Evolutionary conservation across 2,888 invertebrate species (phyloP).

Genomic region (Halictus ligatus): DNA sequence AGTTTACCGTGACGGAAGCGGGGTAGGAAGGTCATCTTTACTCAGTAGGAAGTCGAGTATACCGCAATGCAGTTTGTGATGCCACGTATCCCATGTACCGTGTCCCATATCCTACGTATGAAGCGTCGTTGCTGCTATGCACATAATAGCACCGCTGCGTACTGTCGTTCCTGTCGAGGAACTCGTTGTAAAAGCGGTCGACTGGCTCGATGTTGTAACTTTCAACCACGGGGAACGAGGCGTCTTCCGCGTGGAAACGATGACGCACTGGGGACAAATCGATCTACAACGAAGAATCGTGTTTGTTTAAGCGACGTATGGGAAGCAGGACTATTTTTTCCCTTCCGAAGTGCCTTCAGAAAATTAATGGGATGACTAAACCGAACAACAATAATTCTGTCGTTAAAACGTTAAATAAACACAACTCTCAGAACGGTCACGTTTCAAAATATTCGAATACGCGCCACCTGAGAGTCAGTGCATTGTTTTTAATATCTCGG

Average conservation of each 20-base stretch:
- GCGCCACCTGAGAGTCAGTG: no score
- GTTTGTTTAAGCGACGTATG: neutral
- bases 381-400: neutral
- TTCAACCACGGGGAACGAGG: constrained; percentile 27
- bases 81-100: constrained; percentile 64
- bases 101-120: constrained; percentile 70
- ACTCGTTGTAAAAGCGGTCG: constrained; percentile 39
- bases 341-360: neutral
- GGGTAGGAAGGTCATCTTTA: constrained; percentile 65
- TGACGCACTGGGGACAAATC: constrained; percentile 19
- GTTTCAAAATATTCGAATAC: no score
- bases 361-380: neutral
- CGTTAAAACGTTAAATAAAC: neutral
- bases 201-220: constrained; percentile 11
- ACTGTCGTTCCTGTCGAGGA: constrained; percentile 39
- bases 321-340: neutral
- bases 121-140: constrained; percentile 53
- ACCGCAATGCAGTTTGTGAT: constrained; percentile 77
- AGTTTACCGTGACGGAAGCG: constrained; percentile 42
- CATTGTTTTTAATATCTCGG: no score
- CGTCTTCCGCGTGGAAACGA: constrained; percentile 9
- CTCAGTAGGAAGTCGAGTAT: constrained; percentile 71
- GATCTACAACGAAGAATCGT: constrained; percentile 9
- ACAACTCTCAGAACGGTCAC: neutral
- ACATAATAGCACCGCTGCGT: constrained; percentile 66